Conservation (phyloP, 2,113 vertebrate species). For the Brachypodius melanocephalos region DNA sequence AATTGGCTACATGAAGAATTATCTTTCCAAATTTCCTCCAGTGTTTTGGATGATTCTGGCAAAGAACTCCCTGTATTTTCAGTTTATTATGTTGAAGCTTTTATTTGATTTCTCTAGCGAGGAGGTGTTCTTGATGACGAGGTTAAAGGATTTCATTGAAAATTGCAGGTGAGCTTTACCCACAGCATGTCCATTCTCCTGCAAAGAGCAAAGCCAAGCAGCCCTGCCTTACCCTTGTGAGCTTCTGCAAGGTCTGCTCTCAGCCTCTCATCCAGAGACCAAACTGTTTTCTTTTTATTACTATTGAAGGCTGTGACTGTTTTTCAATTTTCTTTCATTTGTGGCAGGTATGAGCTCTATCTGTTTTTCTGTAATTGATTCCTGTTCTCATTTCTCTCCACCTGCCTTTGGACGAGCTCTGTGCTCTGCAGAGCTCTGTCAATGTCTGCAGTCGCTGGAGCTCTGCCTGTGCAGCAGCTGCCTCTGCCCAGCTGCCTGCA, state of each 20-base stretch:
- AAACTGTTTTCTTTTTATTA: constrained; percentile 27
- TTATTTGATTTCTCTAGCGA: background rate
- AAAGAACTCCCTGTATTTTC: background rate
- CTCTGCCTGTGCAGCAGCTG: constrained; percentile 18
- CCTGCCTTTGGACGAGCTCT: background rate
- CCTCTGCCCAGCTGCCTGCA: background rate
- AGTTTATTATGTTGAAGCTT: background rate
- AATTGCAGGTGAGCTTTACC: background rate
- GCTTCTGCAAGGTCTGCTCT: background rate
- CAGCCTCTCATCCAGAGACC: background rate
- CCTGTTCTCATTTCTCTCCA: constrained; percentile 47
- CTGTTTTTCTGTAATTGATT: constrained; percentile 60
- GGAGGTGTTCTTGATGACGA: background rate
- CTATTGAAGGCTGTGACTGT: constrained; percentile 27
- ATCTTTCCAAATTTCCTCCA: background rate
- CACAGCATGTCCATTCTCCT: background rate
- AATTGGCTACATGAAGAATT: background rate
- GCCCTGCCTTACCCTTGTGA: background rate
- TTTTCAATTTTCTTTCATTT: constrained; percentile 62
- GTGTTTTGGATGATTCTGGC: background rate
- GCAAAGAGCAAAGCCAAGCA: background rate
- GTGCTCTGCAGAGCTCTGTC: constrained; percentile 22
- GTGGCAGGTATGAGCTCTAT: constrained; percentile 39
- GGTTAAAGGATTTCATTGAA: background rate
- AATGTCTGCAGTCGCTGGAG: background rate